phyloP scores from a whole-genome alignment of 2,113 vertebrate genomes.

The Anoplopoma fimbria region DNA sequence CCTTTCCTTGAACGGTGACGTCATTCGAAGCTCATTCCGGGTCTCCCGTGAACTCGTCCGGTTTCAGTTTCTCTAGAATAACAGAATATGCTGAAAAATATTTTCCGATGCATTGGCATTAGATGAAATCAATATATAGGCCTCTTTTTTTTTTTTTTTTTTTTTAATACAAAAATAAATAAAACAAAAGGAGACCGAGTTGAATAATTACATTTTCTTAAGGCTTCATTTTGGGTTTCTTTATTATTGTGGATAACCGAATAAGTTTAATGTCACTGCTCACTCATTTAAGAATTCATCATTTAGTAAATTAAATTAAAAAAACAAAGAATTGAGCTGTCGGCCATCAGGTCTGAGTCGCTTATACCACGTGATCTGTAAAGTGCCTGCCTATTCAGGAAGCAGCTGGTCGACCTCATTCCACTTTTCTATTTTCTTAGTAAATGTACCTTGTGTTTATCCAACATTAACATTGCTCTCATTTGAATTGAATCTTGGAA shows the following conservation, averaged over 20 bases:
- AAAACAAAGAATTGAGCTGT: not conserved
- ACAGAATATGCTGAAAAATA: not conserved
- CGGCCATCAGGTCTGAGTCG: not conserved
- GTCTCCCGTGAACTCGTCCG: not conserved
- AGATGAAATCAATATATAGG: no score
- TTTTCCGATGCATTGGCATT: not conserved
- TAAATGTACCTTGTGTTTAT: not conserved
- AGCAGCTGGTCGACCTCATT: not conserved
- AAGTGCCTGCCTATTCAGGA: not conserved
- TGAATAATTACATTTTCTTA: not conserved
- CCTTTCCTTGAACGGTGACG: not conserved
- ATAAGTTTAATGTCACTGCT: no score
- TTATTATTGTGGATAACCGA: not conserved
- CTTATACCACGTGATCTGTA: constrained; percentile 4
- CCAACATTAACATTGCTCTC: not conserved
- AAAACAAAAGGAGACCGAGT: not conserved
- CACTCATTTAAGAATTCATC: not conserved
- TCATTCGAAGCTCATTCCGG: not conserved
- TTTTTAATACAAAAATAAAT: not conserved
- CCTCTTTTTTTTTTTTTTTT: no score
- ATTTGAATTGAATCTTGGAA: not conserved
- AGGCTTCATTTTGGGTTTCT: not conserved
- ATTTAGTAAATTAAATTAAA: not conserved
- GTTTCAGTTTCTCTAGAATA: not conserved
- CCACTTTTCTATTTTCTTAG: not conserved